phyloP scores from a whole-genome alignment of 2,888 invertebrate species.

The Mythimna pallens region DNA sequence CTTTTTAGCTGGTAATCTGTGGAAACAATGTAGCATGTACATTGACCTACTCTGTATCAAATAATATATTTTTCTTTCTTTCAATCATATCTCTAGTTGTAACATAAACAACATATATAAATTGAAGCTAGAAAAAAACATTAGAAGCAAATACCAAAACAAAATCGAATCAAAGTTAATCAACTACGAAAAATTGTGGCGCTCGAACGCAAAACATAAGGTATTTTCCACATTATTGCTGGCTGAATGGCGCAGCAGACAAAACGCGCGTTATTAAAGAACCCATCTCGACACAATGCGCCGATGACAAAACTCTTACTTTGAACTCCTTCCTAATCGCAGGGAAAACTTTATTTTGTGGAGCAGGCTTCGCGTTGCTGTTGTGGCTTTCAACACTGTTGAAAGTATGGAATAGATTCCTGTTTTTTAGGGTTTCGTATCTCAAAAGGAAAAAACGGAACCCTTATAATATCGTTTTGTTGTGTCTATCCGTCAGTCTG shows the following conservation, averaged over 20 bases:
- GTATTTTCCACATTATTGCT: constrained; percentile 52
- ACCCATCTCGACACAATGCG: constrained; percentile 82
- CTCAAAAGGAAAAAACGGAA: no score
- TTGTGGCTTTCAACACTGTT: constrained; percentile 48
- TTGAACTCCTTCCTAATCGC: constrained; percentile 89
- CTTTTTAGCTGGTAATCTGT: no score
- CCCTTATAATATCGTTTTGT: no score
- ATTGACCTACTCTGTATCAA: no score
- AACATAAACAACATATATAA: no score
- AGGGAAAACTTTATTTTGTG: constrained; percentile 89
- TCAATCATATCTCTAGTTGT: no score
- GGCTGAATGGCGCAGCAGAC: constrained; percentile 61
- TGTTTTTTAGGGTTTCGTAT: not conserved
- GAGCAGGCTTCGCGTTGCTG: constrained; percentile 57
- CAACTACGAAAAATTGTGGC: constrained; percentile 41
- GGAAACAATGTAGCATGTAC: no score
- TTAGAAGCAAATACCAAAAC: not conserved
- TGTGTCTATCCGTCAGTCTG: no score
- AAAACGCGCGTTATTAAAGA: constrained; percentile 80
- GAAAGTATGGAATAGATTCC: not conserved
- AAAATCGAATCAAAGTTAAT: constrained; percentile 40
- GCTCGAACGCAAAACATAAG: constrained; percentile 42
- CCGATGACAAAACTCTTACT: constrained; percentile 87
- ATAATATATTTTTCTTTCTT: no score
- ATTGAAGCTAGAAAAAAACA: no score